Base-by-base conservation (phyloP, 2,888 invertebrate species). In the Nomada lathburiana region DNA sequence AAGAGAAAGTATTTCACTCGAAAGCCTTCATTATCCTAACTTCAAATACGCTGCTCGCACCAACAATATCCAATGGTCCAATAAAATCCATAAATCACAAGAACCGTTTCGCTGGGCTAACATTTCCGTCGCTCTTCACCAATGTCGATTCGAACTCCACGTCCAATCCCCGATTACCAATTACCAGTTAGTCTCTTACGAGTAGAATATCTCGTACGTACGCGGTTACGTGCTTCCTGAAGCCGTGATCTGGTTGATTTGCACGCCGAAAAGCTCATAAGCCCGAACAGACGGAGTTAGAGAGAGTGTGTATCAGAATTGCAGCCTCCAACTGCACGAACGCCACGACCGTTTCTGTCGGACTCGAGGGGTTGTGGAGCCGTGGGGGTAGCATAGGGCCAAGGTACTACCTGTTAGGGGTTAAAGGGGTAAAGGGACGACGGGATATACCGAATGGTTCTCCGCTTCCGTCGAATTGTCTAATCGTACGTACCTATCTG, bases 401-500 rank as follows among this genome's bases (percentile, higher is more conserved):
- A 63, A 82, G 62, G 70, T 65, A 52, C 60, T 69, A 64, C 57
- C 57, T 47, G 50, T 59, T 55, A 67, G 65, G 36, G 81, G 65
- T 65, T 65, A 47, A 57, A 42, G 79, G 63, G 50, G 62, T 44
- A 20, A 4, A n/a, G 57, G 1, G 23, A 20, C 47, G 53, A 44
- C 11, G 60, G 67, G 18, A 70, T 60, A 53, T 60, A 75, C 65
- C 67, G 81, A 88, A 88, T 85, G 82, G 83, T 83, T 82, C 83
- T 82, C 79, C 78, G 86, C 69, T 88, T 86, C 86, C 78, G 88
- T 71, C 76, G 80, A 85, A 86, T 85, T 83, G 88, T 88, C 88
- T 88, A 88, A 88, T 88, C 88, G 85, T 82, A 88, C 76, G 83
- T 82, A 80, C 60, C 86, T 86, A 88, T 88, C 88, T 82, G 76